Base-by-base conservation (phyloP, 2,113 vertebrate species). In the Centropus unirufus region DNA sequence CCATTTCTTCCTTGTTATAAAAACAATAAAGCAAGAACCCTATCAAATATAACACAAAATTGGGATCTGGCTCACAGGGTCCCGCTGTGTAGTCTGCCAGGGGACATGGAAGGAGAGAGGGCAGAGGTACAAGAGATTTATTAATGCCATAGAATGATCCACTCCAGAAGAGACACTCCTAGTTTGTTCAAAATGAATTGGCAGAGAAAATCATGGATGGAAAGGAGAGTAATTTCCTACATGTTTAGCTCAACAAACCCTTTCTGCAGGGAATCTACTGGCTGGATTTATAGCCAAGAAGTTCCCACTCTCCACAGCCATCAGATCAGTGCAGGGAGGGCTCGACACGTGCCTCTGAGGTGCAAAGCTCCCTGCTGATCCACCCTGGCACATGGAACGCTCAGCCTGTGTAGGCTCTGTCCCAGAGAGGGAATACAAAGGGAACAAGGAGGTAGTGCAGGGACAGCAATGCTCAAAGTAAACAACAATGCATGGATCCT, bases 1-100 rank as follows among this genome's bases (percentile, higher is more conserved):
- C 68, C 51, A 88, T 86, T 92, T 81, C 68, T 86, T 83, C 82
- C 90, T 84, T 39, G 73, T 89, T 96, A 74, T 72, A 62, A 66
- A 57, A 92, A 83, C 73, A 86, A 73, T 58, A 79, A 54, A 59
- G 29, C 17, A 55, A 70, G 88, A 52, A 13, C 7, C 9, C 39
- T 64, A 86, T 82, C 40, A 66, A 80, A 76, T 59, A 6, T 20
- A 75, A 76, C 19, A 72, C 8, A 51, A 39, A 75, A 72, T 12
- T 72, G 57, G 39, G 55, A 68, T 63, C n/a, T 63, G 78, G 62
- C 89, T 82, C 0, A 0, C 69, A 79, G 57, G 22, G 47, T 73
- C 57, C 40, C 57, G 66, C 47, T 20, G 23, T 12, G 15, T 30
- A 44, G 15, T 14, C 27, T 55, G 23, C 51, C 30, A 55, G 77